phyloP scores from a whole-genome alignment of 2,113 vertebrate species.

The Pontoporia blainvillei region DNA sequence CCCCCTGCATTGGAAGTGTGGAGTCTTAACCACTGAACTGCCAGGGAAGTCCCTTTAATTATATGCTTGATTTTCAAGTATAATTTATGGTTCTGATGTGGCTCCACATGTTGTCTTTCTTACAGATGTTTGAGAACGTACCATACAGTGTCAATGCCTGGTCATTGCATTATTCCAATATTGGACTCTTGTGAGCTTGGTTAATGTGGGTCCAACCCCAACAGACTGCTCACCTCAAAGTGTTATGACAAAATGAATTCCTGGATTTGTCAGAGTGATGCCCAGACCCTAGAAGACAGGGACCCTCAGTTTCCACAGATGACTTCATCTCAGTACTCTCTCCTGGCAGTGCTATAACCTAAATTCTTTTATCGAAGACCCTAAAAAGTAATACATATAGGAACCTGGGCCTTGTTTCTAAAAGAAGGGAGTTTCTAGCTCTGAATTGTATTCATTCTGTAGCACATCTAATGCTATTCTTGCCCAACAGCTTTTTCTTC shows the following conservation, averaged over 20 bases:
- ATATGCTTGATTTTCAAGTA: neutral
- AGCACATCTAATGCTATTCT: neutral
- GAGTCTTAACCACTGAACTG: too few species aligned
- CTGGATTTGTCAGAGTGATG: neutral
- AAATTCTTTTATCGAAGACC: neutral
- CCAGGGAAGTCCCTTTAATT: neutral
- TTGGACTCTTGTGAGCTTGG: neutral
- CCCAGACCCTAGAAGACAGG: neutral
- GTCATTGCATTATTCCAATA: neutral
- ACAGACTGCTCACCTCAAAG: neutral
- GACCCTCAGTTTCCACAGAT: neutral
- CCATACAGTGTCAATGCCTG: neutral
- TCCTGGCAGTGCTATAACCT: neutral
- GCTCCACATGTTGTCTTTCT: neutral
- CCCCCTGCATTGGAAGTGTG: too few species aligned
- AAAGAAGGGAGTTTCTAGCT: neutral
- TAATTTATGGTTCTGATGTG: neutral
- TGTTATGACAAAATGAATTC: neutral
- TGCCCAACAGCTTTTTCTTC: neutral
- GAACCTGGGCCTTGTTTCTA: neutral
- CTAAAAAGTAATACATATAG: neutral
- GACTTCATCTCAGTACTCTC: neutral
- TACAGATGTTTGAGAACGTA: neutral
- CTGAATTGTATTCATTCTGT: neutral
- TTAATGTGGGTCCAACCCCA: neutral